A percentile compares a stretch with the other conserved stretches of the same genome.
These are phyloP conservation scores for Dascyllus trimaculatus DNA, from an alignment of 2,113 vertebrate species.

Conservation along the genomic window DNA sequence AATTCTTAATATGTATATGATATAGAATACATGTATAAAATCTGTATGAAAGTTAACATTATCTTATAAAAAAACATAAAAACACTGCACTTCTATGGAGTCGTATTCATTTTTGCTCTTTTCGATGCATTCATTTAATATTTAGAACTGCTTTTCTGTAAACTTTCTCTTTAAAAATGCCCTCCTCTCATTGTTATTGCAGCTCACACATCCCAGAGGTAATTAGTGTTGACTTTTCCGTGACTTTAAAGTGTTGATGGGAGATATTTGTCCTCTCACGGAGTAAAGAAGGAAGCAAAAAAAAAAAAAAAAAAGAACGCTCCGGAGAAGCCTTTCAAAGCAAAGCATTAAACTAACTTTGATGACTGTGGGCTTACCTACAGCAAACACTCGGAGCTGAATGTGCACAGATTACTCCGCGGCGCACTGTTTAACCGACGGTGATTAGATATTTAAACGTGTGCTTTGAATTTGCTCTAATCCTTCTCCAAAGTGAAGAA, in stretches of 20 bases:
- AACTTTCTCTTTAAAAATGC: background rate
- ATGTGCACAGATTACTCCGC: background rate
- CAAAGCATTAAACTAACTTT: constrained; percentile 9
- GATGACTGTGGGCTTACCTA: background rate
- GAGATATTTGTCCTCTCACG: constrained; percentile 4
- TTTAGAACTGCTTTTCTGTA: background rate
- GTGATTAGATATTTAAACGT: constrained; percentile 14
- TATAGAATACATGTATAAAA: background rate
- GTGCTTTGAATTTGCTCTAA: background rate
- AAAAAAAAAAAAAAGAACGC: background rate
- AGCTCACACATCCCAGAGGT: background rate
- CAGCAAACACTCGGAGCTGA: background rate
- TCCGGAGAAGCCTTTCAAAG: background rate
- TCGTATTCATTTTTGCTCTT: too few relatives aligned
- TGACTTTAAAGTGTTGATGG: constrained; percentile 19
- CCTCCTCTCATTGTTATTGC: background rate
- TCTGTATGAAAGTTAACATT: too few relatives aligned
- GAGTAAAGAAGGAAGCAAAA: constrained; percentile 19
- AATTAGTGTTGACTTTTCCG: constrained; percentile 12
- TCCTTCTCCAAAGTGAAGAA: background rate
- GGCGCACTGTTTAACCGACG: constrained; percentile 6
- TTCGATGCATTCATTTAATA: background rate
- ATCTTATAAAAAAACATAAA: too few relatives aligned
- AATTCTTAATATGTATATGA: too few relatives aligned
- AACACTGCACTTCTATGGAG: too few relatives aligned